Base-by-base conservation (phyloP, 2,797 vertebrate species). In the Vespertilio murinus region DNA sequence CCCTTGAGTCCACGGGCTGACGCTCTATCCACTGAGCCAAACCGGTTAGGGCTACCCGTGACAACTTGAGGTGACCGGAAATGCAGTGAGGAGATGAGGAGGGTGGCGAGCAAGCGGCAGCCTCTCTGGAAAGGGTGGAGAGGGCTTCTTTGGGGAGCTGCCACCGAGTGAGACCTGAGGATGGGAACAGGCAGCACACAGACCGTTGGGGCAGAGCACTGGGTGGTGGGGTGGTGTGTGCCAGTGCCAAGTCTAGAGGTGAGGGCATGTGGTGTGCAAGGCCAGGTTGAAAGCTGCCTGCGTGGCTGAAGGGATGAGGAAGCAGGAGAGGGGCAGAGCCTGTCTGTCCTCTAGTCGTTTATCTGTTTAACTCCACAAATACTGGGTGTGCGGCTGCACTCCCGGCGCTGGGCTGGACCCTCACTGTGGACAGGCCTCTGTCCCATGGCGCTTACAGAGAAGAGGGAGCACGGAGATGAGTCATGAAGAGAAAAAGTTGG, bases 371-470 rank as follows among this genome's bases (percentile, higher is more conserved):
- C 8, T 61, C 8, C 11, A 30, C 8, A 13, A 25, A 9, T 69
- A 1, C 28, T 2, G 2, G 54, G n/a, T 5, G 30, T 78, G 5
- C 52, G 8, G 52, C 22, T 70, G 0, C 0, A 0, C 42, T 1
- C 38, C 9, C 0, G 11, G 6, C 61, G 16, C 70, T 38, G 38
- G 23, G 12, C 45, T 23, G 2, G 54, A 67, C 10, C 10, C 18
- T 74, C 45, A 16, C 8, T 71, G 0, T 25, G 17, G 38, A 25
- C 23, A 56, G 38, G 5, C 28, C 45, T 12, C 25, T 6, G 71
- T 77, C 25, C 54, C 14, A 0, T 9, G 22, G 81, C 54, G n/a
- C 13, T 38, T 23, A 3, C 5, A 12, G 54, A 64, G 74, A 70
- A 40, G 65, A 38, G 71, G 5, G 65, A 35, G 30, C 35, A 28